phyloP scores from a whole-genome alignment of 1,140 invertebrate species.

The Drosophila kepulauana region DNA sequence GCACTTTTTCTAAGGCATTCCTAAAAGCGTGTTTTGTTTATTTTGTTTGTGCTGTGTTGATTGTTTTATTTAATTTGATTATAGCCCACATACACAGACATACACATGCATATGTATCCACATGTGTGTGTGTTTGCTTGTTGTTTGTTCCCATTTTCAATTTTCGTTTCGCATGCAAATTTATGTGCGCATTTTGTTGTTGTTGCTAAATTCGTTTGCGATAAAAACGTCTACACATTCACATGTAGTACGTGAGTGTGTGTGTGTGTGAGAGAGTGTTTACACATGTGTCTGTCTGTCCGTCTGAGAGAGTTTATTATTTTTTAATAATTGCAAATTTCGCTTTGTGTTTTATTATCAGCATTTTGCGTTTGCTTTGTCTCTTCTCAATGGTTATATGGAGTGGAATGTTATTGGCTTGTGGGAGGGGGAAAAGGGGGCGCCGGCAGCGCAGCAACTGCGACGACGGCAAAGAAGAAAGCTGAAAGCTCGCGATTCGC shows the following conservation, averaged over 20 bases:
- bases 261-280: conserved; percentile 3
- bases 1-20: conserved; percentile 2
- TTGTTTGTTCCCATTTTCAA: conserved; percentile 44
- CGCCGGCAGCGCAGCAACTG: background rate
- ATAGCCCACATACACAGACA: background rate
- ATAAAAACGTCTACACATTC: conserved; percentile 22
- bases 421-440: background rate
- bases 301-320: conserved; percentile 55
- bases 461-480: conserved; percentile 52
- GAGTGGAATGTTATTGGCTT: conserved; percentile 17
- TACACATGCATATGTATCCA: background rate
- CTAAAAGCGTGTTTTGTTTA: conserved; percentile 22
- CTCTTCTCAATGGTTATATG: conserved; percentile 25
- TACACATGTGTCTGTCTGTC: conserved; percentile 21
- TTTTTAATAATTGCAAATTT: conserved; percentile 70
- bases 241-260: background rate
- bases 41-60: conserved; percentile 22
- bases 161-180: conserved; percentile 69
- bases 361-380: conserved; percentile 59
- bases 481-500: conserved; percentile 70
- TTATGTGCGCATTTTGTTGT: conserved; percentile 44
- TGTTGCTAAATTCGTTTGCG: conserved; percentile 47
- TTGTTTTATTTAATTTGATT: conserved; percentile 30
- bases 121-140: background rate
- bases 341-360: conserved; percentile 73